These are phyloP conservation scores for Petrocephalus microphthalmus DNA, from an alignment of 2,113 vertebrate species.

Conservation along the genomic window DNA sequence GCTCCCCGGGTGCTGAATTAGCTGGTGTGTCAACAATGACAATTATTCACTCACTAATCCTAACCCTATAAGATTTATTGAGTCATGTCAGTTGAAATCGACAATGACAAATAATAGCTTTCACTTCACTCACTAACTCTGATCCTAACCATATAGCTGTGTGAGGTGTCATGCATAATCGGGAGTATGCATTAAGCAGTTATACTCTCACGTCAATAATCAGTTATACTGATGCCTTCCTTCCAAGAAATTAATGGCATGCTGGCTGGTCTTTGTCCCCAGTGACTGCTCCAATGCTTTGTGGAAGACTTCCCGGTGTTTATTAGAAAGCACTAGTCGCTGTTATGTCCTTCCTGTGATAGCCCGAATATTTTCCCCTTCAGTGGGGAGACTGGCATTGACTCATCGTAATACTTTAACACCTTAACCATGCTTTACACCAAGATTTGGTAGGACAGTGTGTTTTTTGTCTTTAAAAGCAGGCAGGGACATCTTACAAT, in stretches of 20 bases:
- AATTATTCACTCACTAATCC: no score
- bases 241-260: not conserved
- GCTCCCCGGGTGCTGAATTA: no score
- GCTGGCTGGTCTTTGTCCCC: not conserved
- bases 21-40: no score
- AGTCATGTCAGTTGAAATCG: no score
- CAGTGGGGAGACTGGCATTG: not conserved
- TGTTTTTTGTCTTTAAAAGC: not conserved
- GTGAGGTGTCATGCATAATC: not conserved
- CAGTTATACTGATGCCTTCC: not conserved
- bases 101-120: no score
- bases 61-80: no score
- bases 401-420: not conserved
- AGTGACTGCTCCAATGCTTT: not conserved
- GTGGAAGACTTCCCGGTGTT: not conserved
- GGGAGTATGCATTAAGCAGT: not conserved
- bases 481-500: not conserved
- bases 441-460: not conserved
- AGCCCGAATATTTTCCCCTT: not conserved
- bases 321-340: not conserved
- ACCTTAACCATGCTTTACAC: not conserved
- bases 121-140: not conserved
- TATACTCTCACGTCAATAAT: not conserved
- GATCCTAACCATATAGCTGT: not conserved
- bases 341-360: not conserved